These are phyloP conservation scores for Pristionchus fissidentatus DNA, from an alignment of 2,888 invertebrate genomes.

Conservation along the genomic window DNA sequence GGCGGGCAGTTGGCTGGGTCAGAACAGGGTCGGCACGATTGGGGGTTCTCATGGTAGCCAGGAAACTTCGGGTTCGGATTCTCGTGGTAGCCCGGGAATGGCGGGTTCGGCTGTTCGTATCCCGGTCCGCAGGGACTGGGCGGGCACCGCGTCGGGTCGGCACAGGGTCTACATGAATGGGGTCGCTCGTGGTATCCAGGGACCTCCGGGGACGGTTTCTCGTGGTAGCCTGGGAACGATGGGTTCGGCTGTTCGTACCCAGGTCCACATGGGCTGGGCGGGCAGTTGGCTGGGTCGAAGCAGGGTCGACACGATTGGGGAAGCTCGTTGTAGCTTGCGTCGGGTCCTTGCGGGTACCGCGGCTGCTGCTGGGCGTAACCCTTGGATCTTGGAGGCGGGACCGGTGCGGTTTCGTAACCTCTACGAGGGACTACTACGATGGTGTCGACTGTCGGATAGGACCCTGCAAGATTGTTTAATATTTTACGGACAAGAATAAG, in stretches of 20 bases:
- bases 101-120: background rate
- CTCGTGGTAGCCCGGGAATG: conserved; percentile 10
- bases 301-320: too few species aligned
- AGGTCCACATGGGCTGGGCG: background rate
- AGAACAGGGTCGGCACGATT: background rate
- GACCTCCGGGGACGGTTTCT: background rate
- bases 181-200: background rate
- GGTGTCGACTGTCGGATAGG: background rate
- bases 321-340: too few species aligned
- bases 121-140: too few species aligned
- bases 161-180: too few species aligned
- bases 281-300: background rate
- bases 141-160: too few species aligned
- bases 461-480: background rate
- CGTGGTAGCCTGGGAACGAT: background rate
- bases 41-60: background rate
- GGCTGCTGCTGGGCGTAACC: too few species aligned
- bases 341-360: too few species aligned
- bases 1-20: too few species aligned
- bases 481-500: too few species aligned
- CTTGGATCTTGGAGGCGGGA: too few species aligned
- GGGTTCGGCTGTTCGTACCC: background rate
- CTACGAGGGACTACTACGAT: background rate
- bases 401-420: background rate
- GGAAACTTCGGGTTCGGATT: conserved; percentile 7